Base-by-base conservation (phyloP, 2,888 invertebrate genomes). In the Orthosia cruda region DNA sequence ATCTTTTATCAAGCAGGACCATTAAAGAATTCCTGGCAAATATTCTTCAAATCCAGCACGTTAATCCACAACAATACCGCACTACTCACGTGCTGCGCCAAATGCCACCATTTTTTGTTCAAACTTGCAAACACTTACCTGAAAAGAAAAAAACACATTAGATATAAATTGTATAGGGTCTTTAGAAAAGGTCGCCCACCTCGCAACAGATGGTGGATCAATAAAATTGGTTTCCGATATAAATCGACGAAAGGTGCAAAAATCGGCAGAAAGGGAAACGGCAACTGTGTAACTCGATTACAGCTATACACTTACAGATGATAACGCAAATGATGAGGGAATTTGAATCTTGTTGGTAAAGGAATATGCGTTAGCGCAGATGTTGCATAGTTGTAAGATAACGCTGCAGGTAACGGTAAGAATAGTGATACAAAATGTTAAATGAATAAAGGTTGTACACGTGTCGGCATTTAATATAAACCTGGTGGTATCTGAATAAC, bases 151-250 rank as follows among this genome's bases (percentile, higher is more conserved):
- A 93, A 91, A 84, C 87, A 89, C 81, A 94, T 94, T 93, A 94
- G 92, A 92, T 87, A 92, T 88, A 90, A 90, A 91, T 91, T 91
- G 89, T 92, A 93, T 92, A 84, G 89, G 87, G 86, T 84, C 90
- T 90, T 88, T 91, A 92, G 90, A 90, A 93, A 93, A 94, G 93
- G 93, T 93, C 93, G 92, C 89, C 86, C 89, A 91, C 91, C 91
- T 90, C 88, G 87, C 89, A 91, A 89, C 94, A 94, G 93, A 93
- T 93, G 94, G 91, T 90, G 84, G 89, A 92, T 91, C 91, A 92
- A 93, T 93, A 90, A 93, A 92, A 91, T 92, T 90, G 90, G 89
- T 90, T 88, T 89, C 88, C 90, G 89, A 92, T 92, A 92, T 89
- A 89, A 85, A 87, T 79, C 75, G 74, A 74, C 86, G 92, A 94